Evolutionary conservation across 2,888 invertebrate genomes (phyloP), one percentile per base, ranked within the genome.

Genomic region (Sesia apiformis): DNA sequence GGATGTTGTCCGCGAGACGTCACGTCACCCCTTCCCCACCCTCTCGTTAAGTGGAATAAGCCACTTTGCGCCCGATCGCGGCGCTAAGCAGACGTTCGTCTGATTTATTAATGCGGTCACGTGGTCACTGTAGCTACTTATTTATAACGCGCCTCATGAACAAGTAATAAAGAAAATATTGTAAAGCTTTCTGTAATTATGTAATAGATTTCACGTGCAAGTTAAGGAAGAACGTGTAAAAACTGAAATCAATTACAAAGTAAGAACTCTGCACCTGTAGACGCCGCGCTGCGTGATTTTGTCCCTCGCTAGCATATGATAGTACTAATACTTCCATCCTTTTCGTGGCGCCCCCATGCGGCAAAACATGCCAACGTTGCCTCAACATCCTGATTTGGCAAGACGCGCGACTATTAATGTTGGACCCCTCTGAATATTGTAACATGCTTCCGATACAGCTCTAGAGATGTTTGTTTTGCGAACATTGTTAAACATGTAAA

Each of bases 311-410:
- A 50, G 39, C 53, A 55, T 63, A 52, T 58, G 56, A 53, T 57
- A 42, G 49, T 55, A 52, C 55, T 58, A 58, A 60, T 69, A 64
- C 63, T 52, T 66, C 74, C 61, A 63, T 76, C 80, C 66, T 76
- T 58, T 70, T 77, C 76, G 54, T 66, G 67, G 69, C 72, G 73
- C 81, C 73, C 79, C 81, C 86, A 74, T 88, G 88, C 89, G 87
- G 84, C 84, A 89, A 84, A 81, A 73, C 66, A 70, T 72, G 76
- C 1, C 23, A 23, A 23, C 23, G 23, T 23, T 23, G 23, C 23
- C 23, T 23, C 23, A 23, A 23, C 23, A 23, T 23, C 23, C 23
- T 23, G 23, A 23, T 23, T 23, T 23, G 23, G 23, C 23, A 23
- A 23, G 23, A 23, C 23, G 23, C 23, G 23, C 23, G 23, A 23